These are phyloP conservation scores for Chaetodon auriga DNA, from an alignment of 2,113 vertebrate species.

Conservation along the genomic window DNA sequence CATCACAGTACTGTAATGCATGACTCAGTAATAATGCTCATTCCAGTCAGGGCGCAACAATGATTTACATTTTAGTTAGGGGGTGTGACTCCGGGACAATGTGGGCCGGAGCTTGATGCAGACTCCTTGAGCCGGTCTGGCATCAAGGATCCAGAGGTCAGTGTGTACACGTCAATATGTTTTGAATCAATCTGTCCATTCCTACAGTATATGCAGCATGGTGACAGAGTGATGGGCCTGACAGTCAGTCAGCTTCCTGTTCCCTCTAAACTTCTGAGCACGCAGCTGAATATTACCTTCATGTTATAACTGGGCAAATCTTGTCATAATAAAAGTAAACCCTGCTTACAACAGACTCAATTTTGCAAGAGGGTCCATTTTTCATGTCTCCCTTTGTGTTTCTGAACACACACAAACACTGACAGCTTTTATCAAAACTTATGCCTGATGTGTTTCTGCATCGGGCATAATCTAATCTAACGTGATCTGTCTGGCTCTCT, in stretches of 20 bases:
- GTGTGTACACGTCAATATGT: background rate
- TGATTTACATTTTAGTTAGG: background rate
- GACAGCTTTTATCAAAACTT: constrained; percentile 19
- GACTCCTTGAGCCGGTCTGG: background rate
- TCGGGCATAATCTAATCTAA: background rate
- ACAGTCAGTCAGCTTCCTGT: background rate
- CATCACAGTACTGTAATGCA: too few relatives aligned
- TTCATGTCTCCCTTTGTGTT: background rate
- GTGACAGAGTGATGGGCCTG: background rate
- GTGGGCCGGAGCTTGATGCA: background rate
- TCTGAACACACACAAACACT: constrained; percentile 22
- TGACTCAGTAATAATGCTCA: background rate
- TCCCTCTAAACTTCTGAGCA: constrained; percentile 13
- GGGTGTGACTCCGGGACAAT: background rate
- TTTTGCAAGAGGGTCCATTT: constrained; percentile 17
- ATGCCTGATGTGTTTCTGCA: constrained; percentile 5
- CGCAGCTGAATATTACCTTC: background rate
- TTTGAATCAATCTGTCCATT: background rate
- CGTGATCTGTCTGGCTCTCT: background rate
- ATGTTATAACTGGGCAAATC: constrained; percentile 30
- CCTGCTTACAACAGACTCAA: constrained; percentile 18
- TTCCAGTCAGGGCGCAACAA: background rate
- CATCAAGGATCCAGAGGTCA: background rate
- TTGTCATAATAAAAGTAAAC: constrained; percentile 39
- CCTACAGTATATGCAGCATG: background rate